Base-by-base conservation (phyloP, 2,888 invertebrate species). In the Tipula vernalis region DNA sequence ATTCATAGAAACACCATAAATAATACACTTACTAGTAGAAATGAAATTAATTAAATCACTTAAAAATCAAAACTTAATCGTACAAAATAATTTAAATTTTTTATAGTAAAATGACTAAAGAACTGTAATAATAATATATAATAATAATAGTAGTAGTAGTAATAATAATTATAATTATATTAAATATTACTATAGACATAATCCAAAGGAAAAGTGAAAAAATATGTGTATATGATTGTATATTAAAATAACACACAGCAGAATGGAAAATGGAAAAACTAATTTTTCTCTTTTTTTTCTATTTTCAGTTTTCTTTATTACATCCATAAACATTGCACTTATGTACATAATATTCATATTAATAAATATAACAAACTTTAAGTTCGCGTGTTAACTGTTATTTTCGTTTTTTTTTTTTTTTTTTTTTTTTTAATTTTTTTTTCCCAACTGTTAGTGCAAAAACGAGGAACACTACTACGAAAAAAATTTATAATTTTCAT, bases 311-410 rank as follows among this genome's bases (percentile, higher is more conserved):
- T 71, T 71, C 71, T 71, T 71, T 71, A 71, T 71, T 71, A 71
- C 71, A 71, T 71, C 71, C 71, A 71, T 71, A 71, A 71, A 71
- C 71, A 71, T 71, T 71, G 71, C 71, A 71, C 71, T 71, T 71
- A 71, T 71, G 71, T 71, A 71, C 71, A 71, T 71, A 71, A 71
- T 71, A 71, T 71, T 13, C 71, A 71, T 71, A 71, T 71, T 71
- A 71, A 71, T 71, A 71, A 71, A 71, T 71, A 71, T 71, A 71
- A 71, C 71, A 71, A 71, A 71, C 71, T 71, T 71, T 71, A 71
- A 71, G 71, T 71, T 71, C 71, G 71, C 71, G 71, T 71, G 71
- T 71, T 71, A 71, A 71, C 71, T 71, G 71, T 71, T 71, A 71
- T 71, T 71, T 71, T 71, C 71, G 28, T 71, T 28, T 28, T 71